Evolutionary conservation across 35 echinoderm and acorn worm genomes (phyloP).

Genomic region (Amphiura filiformis): DNA sequence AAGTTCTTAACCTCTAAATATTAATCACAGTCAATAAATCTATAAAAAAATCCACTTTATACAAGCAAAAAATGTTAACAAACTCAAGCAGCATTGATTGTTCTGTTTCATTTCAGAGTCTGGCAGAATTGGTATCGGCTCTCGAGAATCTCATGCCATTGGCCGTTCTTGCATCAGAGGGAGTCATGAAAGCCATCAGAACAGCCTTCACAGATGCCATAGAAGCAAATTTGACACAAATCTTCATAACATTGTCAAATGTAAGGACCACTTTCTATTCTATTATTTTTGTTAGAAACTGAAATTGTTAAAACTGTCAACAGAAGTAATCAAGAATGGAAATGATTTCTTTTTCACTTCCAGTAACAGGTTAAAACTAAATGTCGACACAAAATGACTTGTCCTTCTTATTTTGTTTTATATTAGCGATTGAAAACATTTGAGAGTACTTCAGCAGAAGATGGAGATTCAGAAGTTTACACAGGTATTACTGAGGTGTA

Average conservation of each 20-base stretch:
- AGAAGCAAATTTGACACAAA: constrained; percentile 26
- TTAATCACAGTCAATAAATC: too few relatives aligned
- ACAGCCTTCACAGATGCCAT: constrained; percentile 47
- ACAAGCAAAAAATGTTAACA: too few relatives aligned
- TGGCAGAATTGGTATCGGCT: constrained; percentile 32
- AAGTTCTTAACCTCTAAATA: too few relatives aligned
- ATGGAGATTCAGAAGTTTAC: neutral
- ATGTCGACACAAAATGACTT: too few relatives aligned
- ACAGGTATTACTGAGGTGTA: constrained; percentile 24
- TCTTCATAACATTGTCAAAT: constrained; percentile 13
- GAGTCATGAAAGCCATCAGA: constrained; percentile 48
- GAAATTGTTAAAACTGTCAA: too few relatives aligned
- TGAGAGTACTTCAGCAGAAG: neutral
- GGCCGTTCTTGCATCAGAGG: constrained; percentile 51
- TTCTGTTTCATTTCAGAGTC: constrained; percentile 53
- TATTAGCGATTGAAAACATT: neutral
- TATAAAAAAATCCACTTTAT: too few relatives aligned
- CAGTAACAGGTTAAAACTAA: too few relatives aligned
- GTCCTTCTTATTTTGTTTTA: too few relatives aligned
- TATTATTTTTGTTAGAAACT: too few relatives aligned
- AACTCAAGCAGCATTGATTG: too few relatives aligned
- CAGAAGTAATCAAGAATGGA: too few relatives aligned
- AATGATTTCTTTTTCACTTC: too few relatives aligned
- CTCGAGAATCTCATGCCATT: constrained; percentile 46
- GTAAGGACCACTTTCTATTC: constrained; percentile 22